Evolutionary conservation across 2,888 invertebrate species (phyloP).

Genomic region (Calliphora vomitoria): DNA sequence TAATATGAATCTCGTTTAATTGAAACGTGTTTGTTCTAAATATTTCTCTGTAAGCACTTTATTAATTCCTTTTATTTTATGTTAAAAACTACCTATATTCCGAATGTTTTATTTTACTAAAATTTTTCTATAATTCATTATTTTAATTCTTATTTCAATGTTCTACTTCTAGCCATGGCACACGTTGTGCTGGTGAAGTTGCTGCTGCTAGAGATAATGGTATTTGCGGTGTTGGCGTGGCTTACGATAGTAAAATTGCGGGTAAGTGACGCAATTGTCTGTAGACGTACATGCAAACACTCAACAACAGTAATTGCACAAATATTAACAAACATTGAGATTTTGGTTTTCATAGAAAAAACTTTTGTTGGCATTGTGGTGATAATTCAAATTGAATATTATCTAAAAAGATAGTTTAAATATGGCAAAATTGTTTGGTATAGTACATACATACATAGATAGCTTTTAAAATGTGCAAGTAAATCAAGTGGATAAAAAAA

Average conservation of each 20-base stretch:
- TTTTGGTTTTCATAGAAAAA: constrained; percentile 2
- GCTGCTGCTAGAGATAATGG: constrained; percentile 99
- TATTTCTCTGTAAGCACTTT: too few relatives aligned
- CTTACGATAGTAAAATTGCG: constrained; percentile 99
- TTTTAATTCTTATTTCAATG: constrained; percentile 3
- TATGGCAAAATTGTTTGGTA: not conserved
- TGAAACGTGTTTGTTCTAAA: too few relatives aligned
- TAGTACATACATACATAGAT: not conserved
- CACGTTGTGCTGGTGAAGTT: constrained; percentile 98
- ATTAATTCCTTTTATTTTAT: too few relatives aligned
- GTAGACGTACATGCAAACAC: not conserved
- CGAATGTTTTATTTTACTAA: too few relatives aligned
- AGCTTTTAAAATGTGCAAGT: not conserved
- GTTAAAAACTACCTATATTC: too few relatives aligned
- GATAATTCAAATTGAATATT: not conserved
- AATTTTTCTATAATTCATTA: too few relatives aligned
- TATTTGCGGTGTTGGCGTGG: constrained; percentile 99
- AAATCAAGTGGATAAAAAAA: not conserved
- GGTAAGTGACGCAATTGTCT: constrained; percentile 86
- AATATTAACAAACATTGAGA: constrained; percentile 3
- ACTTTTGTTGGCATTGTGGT: not conserved
- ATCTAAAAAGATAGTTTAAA: not conserved
- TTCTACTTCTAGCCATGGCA: constrained; percentile 91
- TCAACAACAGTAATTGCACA: not conserved
- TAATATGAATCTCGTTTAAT: too few relatives aligned